Percentiles rank a stretch among this genome's conserved stretches.
Evolutionary conservation across 2,113 vertebrate species (phyloP).

Genomic region (Phycodurus eques): DNA sequence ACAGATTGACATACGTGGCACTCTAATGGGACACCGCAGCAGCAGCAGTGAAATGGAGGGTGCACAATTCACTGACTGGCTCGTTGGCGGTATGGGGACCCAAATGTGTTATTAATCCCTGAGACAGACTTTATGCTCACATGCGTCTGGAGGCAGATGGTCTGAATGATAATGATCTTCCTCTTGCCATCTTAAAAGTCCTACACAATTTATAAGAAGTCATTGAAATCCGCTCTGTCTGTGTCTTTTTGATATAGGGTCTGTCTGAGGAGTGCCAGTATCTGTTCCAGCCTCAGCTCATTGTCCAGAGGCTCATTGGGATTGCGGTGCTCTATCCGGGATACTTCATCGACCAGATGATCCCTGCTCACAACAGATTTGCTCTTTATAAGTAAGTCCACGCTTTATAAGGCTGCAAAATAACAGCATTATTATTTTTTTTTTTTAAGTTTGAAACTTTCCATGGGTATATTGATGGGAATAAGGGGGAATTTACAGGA

Average conservation of each 20-base stretch:
- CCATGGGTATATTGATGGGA: too few species aligned
- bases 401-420: background rate
- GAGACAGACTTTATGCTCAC: conserved; percentile 46
- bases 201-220: background rate
- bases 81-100: conserved; percentile 19
- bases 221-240: conserved; percentile 5
- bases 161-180: conserved; percentile 45
- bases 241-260: conserved; percentile 74
- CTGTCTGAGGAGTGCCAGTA: conserved; percentile 98
- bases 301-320: conserved; percentile 89
- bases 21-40: conserved; percentile 50
- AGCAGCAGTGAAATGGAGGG: conserved; percentile 38
- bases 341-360: conserved; percentile 84
- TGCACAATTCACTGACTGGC: conserved; percentile 39
- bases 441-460: background rate
- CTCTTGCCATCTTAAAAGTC: conserved; percentile 19
- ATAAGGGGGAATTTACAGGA: too few species aligned
- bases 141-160: conserved; percentile 46
- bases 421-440: too few species aligned
- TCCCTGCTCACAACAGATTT: conserved; percentile 86
- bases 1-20: conserved; percentile 36
- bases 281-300: conserved; percentile 96
- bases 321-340: conserved; percentile 91
- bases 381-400: conserved; percentile 93
- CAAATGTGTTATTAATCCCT: conserved; percentile 43